Percentiles rank a stretch among this genome's conserved stretches.
Evolutionary conservation across 2,113 vertebrate genomes (phyloP).

Genomic region (Tricholaema leucomelas): DNA sequence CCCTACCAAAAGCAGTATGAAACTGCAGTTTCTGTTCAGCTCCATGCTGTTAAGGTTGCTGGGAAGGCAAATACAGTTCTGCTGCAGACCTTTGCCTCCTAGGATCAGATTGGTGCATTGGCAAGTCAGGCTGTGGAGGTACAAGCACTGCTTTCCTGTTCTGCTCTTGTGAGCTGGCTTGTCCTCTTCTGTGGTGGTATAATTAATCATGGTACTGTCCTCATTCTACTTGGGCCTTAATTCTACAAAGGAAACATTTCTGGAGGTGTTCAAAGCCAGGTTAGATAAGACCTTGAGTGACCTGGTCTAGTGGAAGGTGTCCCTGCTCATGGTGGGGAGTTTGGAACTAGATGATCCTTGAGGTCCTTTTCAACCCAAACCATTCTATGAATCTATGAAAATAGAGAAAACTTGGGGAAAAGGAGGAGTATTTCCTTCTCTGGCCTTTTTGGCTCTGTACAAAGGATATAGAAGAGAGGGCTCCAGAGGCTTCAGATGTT

Average conservation of each 20-base stretch:
- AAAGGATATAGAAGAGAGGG: background rate
- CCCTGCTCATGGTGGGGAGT: too few relatives aligned
- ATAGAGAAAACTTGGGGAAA: background rate
- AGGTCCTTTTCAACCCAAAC: too few relatives aligned
- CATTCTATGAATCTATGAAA: too few relatives aligned
- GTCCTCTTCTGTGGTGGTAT: background rate
- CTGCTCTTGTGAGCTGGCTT: background rate
- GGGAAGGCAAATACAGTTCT: background rate
- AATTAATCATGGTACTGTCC: background rate
- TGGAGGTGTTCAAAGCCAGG: too few relatives aligned
- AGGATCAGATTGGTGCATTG: background rate
- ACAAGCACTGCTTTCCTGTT: background rate
- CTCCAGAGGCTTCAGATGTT: background rate
- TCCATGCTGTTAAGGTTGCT: rapidly evolving
- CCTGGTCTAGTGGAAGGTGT: too few relatives aligned
- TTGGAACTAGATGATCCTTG: too few relatives aligned
- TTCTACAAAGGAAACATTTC: background rate
- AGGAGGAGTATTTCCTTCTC: background rate
- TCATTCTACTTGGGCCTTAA: background rate
- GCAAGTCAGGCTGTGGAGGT: background rate
- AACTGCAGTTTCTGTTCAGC: background rate
- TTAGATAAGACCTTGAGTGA: too few relatives aligned
- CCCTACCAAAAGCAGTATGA: background rate
- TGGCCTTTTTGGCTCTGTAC: background rate
- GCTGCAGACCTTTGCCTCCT: background rate